Percentiles rank a stretch among this genome's conserved stretches.
Conservation (phyloP, 2,888 invertebrate genomes). For the Vandiemenella viatica region DNA sequence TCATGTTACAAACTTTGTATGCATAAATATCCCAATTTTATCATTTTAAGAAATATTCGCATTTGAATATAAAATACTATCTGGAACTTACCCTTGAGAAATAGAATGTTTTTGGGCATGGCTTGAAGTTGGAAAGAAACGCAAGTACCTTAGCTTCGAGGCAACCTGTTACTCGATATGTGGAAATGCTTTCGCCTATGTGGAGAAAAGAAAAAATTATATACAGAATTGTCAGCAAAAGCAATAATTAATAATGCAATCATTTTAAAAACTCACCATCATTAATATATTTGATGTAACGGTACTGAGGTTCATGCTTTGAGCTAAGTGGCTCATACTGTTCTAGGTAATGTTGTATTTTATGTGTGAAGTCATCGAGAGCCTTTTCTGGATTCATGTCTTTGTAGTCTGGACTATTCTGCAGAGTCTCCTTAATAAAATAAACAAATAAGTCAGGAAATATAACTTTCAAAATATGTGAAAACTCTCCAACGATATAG, state of each 20-base stretch:
- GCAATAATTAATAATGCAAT: too few species aligned
- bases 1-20: neutral
- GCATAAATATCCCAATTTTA: neutral
- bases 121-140: slow-evolving; percentile 73
- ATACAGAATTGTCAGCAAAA: too few species aligned
- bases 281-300: slow-evolving; percentile 39
- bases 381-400: slow-evolving; percentile 64
- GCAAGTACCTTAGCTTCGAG: slow-evolving; percentile 73
- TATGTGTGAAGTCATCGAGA: slow-evolving; percentile 60
- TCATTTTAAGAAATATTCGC: neutral
- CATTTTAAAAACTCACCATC: too few species aligned
- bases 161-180: slow-evolving; percentile 58
- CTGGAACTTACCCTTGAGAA: slow-evolving; percentile 61
- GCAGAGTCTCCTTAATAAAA: slow-evolving; percentile 48
- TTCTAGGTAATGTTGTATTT: slow-evolving; percentile 69
- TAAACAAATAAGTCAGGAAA: neutral
- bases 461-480: neutral
- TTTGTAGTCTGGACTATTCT: slow-evolving; percentile 74
- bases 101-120: slow-evolving; percentile 71
- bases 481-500: neutral
- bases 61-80: slow-evolving; percentile 3
- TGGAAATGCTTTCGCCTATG: slow-evolving; percentile 54
- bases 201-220: slow-evolving; percentile 33
- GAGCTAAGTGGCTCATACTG: slow-evolving; percentile 65
- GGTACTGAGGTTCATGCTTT: slow-evolving; percentile 30